A percentile compares a stretch with the other conserved stretches of the same genome.
These are phyloP conservation scores for Ophioninae sp. DNA, from an alignment of 2,888 invertebrate species.

Conservation along the genomic window DNA sequence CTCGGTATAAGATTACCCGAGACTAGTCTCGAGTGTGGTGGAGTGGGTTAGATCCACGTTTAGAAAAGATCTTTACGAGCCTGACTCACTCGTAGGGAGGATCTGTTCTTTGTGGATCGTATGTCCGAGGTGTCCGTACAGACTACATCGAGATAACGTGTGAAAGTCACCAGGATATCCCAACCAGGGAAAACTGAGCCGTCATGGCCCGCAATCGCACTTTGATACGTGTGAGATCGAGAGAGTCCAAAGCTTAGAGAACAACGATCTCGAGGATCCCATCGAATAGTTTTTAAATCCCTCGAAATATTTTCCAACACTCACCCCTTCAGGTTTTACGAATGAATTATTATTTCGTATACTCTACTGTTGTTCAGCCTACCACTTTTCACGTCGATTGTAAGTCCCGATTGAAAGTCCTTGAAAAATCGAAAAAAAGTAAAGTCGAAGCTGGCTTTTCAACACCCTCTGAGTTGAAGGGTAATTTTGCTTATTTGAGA, in stretches of 20 bases:
- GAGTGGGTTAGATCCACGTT: constrained; percentile 39
- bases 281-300: constrained; percentile 2
- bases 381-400: no score
- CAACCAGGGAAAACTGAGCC: constrained; percentile 30
- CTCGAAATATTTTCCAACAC: not conserved
- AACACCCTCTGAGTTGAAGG: no score
- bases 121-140: constrained; percentile 15
- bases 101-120: constrained; percentile 36
- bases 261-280: constrained; percentile 16
- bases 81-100: constrained; percentile 35
- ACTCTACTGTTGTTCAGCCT: no score
- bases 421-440: no score
- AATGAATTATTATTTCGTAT: no score
- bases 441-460: no score
- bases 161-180: constrained; percentile 23
- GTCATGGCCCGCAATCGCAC: constrained; percentile 15
- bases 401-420: no score
- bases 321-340: not conserved
- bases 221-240: constrained; percentile 42
- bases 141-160: constrained; percentile 41
- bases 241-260: not conserved
- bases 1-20: constrained; percentile 40
- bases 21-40: constrained; percentile 39
- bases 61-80: constrained; percentile 48
- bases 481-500: no score